Conservation (phyloP, 2,888 invertebrate genomes). For the Charanyca ferruginea region DNA sequence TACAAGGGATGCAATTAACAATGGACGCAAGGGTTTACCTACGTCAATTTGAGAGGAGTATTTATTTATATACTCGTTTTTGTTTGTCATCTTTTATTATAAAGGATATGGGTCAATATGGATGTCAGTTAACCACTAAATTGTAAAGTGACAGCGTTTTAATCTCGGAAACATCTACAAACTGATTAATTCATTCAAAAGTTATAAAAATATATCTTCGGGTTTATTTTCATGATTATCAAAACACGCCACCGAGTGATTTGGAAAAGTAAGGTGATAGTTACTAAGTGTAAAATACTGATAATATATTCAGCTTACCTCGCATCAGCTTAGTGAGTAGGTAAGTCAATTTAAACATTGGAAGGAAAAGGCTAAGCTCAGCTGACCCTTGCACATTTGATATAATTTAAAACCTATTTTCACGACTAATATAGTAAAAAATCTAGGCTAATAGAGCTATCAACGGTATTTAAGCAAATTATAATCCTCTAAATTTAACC, state of each 20-base stretch:
- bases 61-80: background rate
- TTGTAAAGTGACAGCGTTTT: no score
- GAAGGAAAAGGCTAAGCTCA: background rate
- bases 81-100: background rate
- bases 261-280: no score
- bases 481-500: slow-evolving; percentile 38
- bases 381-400: background rate
- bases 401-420: background rate
- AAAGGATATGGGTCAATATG: background rate
- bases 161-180: no score
- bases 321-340: no score
- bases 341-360: background rate
- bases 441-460: slow-evolving; percentile 46
- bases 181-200: no score
- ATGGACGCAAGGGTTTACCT: slow-evolving; percentile 12
- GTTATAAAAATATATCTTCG: no score
- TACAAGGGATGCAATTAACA: slow-evolving; percentile 37
- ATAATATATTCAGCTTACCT: background rate
- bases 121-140: no score
- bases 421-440: slow-evolving; percentile 5
- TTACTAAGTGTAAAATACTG: background rate
- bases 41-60: background rate
- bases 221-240: no score
- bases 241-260: background rate
- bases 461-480: slow-evolving; percentile 48